A percentile compares a stretch with the other conserved stretches of the same genome.
Evolutionary conservation across 1,140 invertebrate genomes (phyloP).

Genomic region (Caenorhabditis brenneri): DNA sequence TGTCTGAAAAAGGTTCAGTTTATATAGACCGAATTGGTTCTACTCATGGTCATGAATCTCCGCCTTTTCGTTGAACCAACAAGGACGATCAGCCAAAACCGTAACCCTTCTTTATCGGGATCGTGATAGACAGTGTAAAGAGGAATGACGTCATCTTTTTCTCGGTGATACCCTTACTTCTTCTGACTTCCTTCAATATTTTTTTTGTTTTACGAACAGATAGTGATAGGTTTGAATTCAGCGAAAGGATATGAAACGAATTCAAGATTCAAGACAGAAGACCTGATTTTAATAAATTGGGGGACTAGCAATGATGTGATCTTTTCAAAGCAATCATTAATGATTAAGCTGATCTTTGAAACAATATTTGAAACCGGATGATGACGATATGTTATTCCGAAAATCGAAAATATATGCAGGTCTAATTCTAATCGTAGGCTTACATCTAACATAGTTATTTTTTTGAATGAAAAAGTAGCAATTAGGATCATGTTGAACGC

Average conservation of each 20-base stretch:
- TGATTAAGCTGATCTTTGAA: not conserved
- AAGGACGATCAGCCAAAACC: not conserved
- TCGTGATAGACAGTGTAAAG: slow-evolving; percentile 22
- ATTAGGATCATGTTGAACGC: too few relatives aligned
- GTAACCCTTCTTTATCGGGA: not conserved
- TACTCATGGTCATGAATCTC: not conserved
- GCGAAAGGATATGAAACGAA: not conserved
- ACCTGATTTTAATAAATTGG: not conserved
- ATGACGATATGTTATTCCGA: too few relatives aligned
- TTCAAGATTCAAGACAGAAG: not conserved
- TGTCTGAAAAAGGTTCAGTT: not conserved
- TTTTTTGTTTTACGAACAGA: not conserved
- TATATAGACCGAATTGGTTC: not conserved
- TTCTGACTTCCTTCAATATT: not conserved
- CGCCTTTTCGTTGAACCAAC: slow-evolving; percentile 20
- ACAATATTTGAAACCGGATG: not conserved
- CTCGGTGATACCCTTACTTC: not conserved
- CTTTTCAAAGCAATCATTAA: not conserved
- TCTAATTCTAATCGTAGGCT: too few relatives aligned
- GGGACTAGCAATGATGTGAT: not conserved
- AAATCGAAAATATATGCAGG: too few relatives aligned
- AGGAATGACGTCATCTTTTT: slow-evolving; percentile 22
- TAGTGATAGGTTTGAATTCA: not conserved
- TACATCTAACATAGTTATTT: too few relatives aligned
- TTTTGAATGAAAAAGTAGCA: too few relatives aligned